Evolutionary conservation across 2,797 vertebrate genomes (phyloP).

Genomic region (Rhynchotus rufescens): DNA sequence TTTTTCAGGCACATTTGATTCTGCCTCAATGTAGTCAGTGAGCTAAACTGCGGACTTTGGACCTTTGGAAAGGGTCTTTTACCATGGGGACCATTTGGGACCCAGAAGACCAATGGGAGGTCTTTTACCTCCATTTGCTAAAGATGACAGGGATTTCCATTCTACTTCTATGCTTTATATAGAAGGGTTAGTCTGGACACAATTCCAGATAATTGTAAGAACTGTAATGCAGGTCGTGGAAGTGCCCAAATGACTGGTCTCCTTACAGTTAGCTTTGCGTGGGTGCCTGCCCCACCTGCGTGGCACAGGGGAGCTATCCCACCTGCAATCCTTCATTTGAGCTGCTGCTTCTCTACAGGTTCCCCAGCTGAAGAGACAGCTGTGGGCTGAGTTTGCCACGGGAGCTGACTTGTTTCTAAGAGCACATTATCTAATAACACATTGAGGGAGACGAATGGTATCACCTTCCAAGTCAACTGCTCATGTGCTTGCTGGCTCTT

Average conservation of each 20-base stretch:
- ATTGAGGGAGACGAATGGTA: neutral
- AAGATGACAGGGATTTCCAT: neutral
- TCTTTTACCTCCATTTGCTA: neutral
- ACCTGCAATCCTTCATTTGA: neutral
- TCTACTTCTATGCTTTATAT: rapidly evolving
- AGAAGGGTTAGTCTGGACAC: neutral
- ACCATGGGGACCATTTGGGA: too few relatives aligned
- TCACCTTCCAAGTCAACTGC: neutral
- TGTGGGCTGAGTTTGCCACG: too few relatives aligned
- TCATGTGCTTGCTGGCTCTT: neutral
- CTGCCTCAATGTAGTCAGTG: neutral
- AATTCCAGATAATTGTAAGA: too few relatives aligned
- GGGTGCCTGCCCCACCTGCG: neutral
- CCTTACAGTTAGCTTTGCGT: neutral
- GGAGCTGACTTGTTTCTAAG: neutral
- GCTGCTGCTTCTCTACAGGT: neutral
- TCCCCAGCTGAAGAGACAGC: neutral
- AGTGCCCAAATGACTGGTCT: neutral
- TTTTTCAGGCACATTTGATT: neutral
- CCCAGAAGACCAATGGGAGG: too few relatives aligned
- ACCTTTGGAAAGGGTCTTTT: too few relatives aligned
- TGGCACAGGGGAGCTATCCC: neutral
- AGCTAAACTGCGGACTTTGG: neutral
- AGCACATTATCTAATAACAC: neutral
- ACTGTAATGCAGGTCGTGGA: too few relatives aligned